Percentiles rank a stretch among this genome's conserved stretches.
Conservation (phyloP, 1,140 invertebrate species). For the Liolophura sinensis region DNA sequence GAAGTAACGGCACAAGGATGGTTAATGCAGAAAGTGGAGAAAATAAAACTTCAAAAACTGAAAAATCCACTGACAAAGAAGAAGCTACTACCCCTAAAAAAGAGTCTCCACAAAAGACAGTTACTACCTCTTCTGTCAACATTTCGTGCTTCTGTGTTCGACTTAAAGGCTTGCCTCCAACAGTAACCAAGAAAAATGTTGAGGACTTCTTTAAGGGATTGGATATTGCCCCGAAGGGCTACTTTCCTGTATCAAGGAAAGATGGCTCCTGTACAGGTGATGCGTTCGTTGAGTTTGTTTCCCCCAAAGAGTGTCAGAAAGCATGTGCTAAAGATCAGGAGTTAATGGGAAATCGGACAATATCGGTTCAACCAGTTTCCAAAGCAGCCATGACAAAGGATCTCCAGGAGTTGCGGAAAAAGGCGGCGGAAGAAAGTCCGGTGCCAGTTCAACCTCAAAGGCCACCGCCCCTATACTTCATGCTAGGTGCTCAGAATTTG, state of each 20-base stretch:
- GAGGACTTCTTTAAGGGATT: slow-evolving; percentile 31
- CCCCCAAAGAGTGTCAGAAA: slow-evolving; percentile 68
- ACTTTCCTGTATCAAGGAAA: slow-evolving; percentile 64
- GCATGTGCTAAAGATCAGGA: slow-evolving; percentile 66
- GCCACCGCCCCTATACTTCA: slow-evolving; percentile 21
- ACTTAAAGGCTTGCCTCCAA: slow-evolving; percentile 32
- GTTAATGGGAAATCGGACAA: slow-evolving; percentile 19
- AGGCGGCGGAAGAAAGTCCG: background rate
- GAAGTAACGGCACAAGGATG: too few species aligned
- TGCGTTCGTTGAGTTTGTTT: slow-evolving; percentile 83
- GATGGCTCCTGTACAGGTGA: slow-evolving; percentile 75
- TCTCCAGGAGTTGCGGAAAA: background rate
- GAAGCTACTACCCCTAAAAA: too few species aligned
- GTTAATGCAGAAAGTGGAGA: too few species aligned
- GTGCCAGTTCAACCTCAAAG: slow-evolving; percentile 1
- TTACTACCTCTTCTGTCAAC: too few species aligned
- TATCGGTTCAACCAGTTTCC: slow-evolving; percentile 15
- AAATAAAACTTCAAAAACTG: too few species aligned
- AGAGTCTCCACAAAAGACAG: too few species aligned
- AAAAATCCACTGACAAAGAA: too few species aligned
- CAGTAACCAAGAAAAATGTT: slow-evolving; percentile 26
- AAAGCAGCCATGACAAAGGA: slow-evolving; percentile 8
- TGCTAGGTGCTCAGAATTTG: slow-evolving; percentile 68
- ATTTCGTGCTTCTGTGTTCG: background rate
- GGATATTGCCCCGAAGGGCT: slow-evolving; percentile 30